Evolutionary conservation across 2,797 vertebrate species (phyloP), one percentile per base, ranked within the genome.

Genomic region (Alectoris magna): DNA sequence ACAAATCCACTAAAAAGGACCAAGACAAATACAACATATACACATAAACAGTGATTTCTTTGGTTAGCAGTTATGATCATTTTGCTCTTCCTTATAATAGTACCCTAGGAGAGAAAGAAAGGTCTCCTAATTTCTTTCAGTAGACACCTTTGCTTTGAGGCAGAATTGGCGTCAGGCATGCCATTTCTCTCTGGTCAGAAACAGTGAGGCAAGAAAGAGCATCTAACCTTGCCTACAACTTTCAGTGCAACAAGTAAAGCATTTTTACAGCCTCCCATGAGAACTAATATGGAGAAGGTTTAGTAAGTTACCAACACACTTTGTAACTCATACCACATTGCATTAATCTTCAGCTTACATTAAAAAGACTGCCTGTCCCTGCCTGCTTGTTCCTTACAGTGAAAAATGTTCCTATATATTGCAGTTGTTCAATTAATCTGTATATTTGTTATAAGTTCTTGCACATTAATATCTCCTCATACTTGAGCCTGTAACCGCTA

Each of bases 361-460:
- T 96, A 48, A 93, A 96, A 96, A 91, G 71, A 79, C 80, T 84
- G 88, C 94, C 68, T 94, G 86, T 91, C 85, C 70, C 94, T 83
- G 82, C 43, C 58, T 88, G 51, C 56, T 87, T 93, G 46, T 77
- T 93, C 18, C 21, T 78, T 91, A 83, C 83, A 78, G 74, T 90
- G 66, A 94, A 96, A 94, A 95, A 87, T 2, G 0, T 44, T 95
- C n/a, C 38, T 71, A n/a, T 53, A 4, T 68, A 59, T 55, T 73
- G 62, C 34, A 86, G 41, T 88, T 93, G 63, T 87, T 88, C 91
- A 89, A 93, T 95, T 95, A 95, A 95, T 92, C 53, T 70, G 13
- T 91, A n/a, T 79, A 75, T 96, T 85, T 83, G 75, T 62, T 88
- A 62, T 44, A 91, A 68, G 84, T 36, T 72, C 94, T 81, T 84